These are phyloP conservation scores for Sisor rabdophorus DNA, from an alignment of 2,113 vertebrate species.

Conservation along the genomic window DNA sequence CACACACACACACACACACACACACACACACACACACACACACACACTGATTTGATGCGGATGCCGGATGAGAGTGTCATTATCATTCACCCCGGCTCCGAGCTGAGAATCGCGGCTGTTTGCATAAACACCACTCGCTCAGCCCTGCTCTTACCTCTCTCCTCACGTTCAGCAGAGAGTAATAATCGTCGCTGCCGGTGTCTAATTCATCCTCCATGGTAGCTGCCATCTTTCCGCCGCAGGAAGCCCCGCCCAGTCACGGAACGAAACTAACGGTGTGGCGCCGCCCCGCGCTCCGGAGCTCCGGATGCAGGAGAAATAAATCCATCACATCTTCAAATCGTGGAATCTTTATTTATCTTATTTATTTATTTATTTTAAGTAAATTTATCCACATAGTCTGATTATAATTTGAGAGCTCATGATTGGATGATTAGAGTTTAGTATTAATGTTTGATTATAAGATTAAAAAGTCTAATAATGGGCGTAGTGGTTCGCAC, in stretches of 20 bases:
- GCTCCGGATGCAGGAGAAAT: not conserved
- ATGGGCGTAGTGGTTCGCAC: no score
- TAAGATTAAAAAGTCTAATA: no score
- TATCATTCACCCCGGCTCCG: not conserved
- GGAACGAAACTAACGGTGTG: constrained; percentile 36
- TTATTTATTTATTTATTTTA: no score
- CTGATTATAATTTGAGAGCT: no score
- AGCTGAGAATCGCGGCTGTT: not conserved
- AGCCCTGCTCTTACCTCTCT: constrained; percentile 76
- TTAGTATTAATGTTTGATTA: no score
- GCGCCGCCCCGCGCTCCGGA: constrained; percentile 16
- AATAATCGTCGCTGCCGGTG: constrained; percentile 87
- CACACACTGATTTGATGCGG: not conserved
- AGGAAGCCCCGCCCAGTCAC: constrained; percentile 62
- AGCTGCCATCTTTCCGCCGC: constrained; percentile 86
- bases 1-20: not conserved
- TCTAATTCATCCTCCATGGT: constrained; percentile 83
- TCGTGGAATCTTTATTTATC: no score
- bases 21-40: not conserved
- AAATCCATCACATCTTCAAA: not conserved
- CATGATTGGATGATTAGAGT: no score
- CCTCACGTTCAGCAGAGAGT: constrained; percentile 87
- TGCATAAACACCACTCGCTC: not conserved
- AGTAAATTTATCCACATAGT: no score
- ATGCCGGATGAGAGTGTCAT: constrained; percentile 1